phyloP scores from a whole-genome alignment of 2,113 vertebrate species.

The Heliornis fulica region DNA sequence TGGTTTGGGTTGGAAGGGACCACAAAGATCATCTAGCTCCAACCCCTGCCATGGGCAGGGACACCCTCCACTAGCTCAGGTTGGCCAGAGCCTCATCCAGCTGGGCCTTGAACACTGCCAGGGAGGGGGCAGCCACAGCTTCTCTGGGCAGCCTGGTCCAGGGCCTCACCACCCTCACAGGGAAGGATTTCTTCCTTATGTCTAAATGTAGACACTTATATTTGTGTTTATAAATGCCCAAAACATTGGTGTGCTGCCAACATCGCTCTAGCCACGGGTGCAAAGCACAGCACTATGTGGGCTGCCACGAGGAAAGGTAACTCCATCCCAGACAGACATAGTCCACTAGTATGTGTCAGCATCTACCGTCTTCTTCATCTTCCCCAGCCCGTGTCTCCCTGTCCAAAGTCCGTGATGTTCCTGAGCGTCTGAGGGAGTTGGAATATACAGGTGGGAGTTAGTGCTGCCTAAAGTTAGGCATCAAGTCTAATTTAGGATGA shows the following conservation, averaged over 20 bases:
- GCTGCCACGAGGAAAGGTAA: background rate
- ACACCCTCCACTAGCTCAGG: too few species aligned
- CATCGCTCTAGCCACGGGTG: fast-evolving
- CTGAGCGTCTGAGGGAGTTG: background rate
- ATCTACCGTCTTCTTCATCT: background rate
- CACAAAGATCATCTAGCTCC: too few species aligned
- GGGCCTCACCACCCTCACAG: too few species aligned
- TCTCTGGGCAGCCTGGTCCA: too few species aligned
- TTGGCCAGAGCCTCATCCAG: too few species aligned
- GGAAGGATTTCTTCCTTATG: too few species aligned
- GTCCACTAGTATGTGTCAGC: background rate
- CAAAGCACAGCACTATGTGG: background rate
- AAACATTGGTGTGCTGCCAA: background rate
- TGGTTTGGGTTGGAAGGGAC: too few species aligned
- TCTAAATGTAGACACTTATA: too few species aligned
- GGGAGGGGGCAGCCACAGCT: too few species aligned
- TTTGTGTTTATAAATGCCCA: background rate
- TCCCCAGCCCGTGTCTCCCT: background rate
- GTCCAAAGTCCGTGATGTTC: background rate
- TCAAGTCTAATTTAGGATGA: background rate
- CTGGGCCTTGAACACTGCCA: too few species aligned
- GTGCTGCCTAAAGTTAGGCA: background rate
- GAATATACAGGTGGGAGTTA: background rate
- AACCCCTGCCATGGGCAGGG: too few species aligned
- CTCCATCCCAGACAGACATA: background rate